Evolutionary conservation across 2,888 invertebrate species (phyloP).

Genomic region (Bimastos eiseni): DNA sequence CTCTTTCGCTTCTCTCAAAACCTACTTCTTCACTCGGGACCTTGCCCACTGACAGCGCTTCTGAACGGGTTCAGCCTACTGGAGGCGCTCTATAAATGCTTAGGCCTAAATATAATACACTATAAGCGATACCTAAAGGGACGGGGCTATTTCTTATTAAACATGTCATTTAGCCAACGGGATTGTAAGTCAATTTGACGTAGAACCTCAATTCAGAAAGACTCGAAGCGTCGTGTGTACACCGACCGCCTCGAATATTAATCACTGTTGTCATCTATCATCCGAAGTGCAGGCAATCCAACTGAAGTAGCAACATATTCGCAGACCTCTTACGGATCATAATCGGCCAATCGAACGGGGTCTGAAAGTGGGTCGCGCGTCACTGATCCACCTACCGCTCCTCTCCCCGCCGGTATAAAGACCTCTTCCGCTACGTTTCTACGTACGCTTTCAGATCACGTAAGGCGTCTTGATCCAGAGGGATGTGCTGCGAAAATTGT

Average conservation of each 20-base stretch:
- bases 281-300: neutral
- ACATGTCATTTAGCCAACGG: no score
- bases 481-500: neutral
- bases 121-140: no score
- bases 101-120: no score
- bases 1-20: no score
- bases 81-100: no score
- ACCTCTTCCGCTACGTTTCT: neutral
- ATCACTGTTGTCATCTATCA: neutral
- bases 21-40: no score
- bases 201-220: no score
- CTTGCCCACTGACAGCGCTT: no score
- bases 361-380: neutral
- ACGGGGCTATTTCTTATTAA: no score
- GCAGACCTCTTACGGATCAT: neutral
- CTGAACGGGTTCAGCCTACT: no score
- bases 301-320: neutral
- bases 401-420: neutral
- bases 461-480: neutral
- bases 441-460: neutral
- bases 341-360: neutral
- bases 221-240: no score
- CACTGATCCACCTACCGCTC: neutral
- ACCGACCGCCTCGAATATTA: neutral
- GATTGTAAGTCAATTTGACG: no score